A percentile compares a stretch with the other conserved stretches of the same genome.
These are phyloP conservation scores for Andricus quercusramuli DNA, from an alignment of 2,888 invertebrate genomes.

Conservation along the genomic window DNA sequence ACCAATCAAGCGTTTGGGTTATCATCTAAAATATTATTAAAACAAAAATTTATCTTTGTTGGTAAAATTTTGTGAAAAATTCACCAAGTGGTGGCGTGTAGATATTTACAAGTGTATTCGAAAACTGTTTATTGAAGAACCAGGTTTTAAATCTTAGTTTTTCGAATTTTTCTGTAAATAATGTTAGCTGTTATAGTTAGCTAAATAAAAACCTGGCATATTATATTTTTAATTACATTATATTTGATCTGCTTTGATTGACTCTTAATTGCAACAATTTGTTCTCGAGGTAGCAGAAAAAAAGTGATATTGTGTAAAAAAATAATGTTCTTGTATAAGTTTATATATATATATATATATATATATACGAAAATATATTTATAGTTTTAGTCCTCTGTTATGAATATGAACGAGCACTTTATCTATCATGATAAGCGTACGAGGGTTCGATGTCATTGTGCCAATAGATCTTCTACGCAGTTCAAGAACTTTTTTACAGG, in stretches of 20 bases:
- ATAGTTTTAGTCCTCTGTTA: constrained; percentile 39
- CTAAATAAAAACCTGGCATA: too few relatives aligned
- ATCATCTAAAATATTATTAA: too few relatives aligned
- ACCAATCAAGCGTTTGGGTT: too few relatives aligned
- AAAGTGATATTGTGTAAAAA: constrained; percentile 23
- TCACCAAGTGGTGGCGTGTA: too few relatives aligned
- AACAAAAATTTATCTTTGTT: too few relatives aligned
- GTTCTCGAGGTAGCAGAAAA: constrained; percentile 17
- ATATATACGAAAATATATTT: neutral
- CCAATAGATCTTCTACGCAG: neutral
- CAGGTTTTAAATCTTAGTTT: too few relatives aligned
- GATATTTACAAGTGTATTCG: too few relatives aligned
- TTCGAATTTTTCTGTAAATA: too few relatives aligned
- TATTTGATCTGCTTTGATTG: neutral
- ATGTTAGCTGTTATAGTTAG: too few relatives aligned
- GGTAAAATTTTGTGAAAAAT: too few relatives aligned
- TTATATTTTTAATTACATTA: neutral
- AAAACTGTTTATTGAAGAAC: too few relatives aligned
- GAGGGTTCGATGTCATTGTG: constrained; percentile 9
- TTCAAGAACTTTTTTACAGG: neutral
- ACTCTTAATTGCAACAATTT: neutral
- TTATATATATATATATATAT: neutral
- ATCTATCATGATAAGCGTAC: constrained; percentile 43
- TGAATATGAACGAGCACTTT: constrained; percentile 35
- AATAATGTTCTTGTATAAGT: neutral